Evolutionary conservation across 2,888 invertebrate genomes (phyloP).

Genomic region (Acanthosepion pharaonis): DNA sequence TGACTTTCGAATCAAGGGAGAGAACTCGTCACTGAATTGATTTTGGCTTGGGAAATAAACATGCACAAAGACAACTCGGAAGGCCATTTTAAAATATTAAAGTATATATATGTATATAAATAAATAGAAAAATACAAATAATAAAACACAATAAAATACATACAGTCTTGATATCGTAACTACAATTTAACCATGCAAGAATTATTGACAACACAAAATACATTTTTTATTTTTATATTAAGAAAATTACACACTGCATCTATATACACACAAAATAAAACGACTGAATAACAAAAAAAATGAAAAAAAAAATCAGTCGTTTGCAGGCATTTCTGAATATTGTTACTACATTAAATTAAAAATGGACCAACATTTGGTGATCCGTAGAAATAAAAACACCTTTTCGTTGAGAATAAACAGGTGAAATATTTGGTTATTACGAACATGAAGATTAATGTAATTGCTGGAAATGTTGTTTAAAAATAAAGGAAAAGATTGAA

Average conservation of each 20-base stretch:
- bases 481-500: too few relatives aligned
- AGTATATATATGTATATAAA: constrained; percentile 25
- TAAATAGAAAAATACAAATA: constrained; percentile 36
- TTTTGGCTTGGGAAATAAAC: too few relatives aligned
- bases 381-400: constrained; percentile 10
- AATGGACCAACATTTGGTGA: neutral
- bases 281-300: neutral
- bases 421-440: neutral
- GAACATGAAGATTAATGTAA: neutral
- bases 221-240: neutral
- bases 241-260: neutral
- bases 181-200: neutral
- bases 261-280: constrained; percentile 4
- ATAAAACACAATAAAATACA: neutral
- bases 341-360: neutral
- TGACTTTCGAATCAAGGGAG: too few relatives aligned
- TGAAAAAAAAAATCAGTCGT: neutral
- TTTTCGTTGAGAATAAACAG: neutral
- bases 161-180: neutral
- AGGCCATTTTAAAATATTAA: neutral
- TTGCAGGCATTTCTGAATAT: neutral
- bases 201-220: neutral
- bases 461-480: too few relatives aligned
- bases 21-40: too few relatives aligned
- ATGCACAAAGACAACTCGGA: neutral